phyloP scores from a whole-genome alignment of 2,888 invertebrate genomes.

The Pseudanteris insignis region DNA sequence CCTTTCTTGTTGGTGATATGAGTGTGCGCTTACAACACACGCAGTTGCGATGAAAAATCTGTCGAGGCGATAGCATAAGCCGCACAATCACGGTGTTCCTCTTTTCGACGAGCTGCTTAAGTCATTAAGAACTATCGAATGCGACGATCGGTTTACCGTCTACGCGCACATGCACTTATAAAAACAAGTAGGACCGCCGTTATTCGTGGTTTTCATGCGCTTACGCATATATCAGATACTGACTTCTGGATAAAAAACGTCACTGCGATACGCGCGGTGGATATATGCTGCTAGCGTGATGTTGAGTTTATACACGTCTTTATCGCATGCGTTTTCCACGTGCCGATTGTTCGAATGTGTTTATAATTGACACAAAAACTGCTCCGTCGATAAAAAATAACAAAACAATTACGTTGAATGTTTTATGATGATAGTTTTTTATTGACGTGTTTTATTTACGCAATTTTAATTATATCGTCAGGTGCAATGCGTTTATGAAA shows the following conservation, averaged over 20 bases:
- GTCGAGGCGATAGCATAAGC: constrained; percentile 27
- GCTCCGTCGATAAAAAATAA: constrained; percentile 20
- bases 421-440: too few species aligned
- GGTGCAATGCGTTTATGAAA: too few species aligned
- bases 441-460: too few species aligned
- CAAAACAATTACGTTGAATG: constrained; percentile 20
- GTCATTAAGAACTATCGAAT: constrained; percentile 44
- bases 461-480: too few species aligned
- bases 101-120: constrained; percentile 40
- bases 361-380: constrained; percentile 31
- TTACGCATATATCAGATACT: constrained; percentile 33
- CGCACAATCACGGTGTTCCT: too few species aligned
- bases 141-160: constrained; percentile 38
- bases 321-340: constrained; percentile 27
- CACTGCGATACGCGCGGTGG: constrained; percentile 42
- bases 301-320: constrained; percentile 46
- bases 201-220: constrained; percentile 43
- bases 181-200: constrained; percentile 18
- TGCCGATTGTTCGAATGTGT: constrained; percentile 24
- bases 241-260: constrained; percentile 42
- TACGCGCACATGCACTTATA: constrained; percentile 25
- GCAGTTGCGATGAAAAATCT: constrained; percentile 25
- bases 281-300: constrained; percentile 54
- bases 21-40: constrained; percentile 14
- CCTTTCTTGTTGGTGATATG: constrained; percentile 23